These are phyloP conservation scores for Orchestes rusci DNA, from an alignment of 2,888 invertebrate species.

Conservation along the genomic window DNA sequence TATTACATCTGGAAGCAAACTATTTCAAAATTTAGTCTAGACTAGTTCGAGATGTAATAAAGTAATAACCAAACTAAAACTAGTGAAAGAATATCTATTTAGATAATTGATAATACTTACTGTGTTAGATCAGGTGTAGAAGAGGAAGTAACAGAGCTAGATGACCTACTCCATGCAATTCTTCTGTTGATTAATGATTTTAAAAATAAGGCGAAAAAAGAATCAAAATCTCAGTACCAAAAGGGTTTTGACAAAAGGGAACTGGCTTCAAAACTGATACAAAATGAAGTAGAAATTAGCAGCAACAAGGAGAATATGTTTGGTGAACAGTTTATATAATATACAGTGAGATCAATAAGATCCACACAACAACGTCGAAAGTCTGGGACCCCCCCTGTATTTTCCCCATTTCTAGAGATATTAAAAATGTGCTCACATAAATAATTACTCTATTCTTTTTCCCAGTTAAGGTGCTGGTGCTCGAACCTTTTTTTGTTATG, in stretches of 20 bases:
- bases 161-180: constrained; percentile 4
- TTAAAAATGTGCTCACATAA: no score
- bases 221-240: constrained; percentile 2
- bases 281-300: constrained; percentile 3
- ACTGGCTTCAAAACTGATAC: no score
- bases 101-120: not conserved
- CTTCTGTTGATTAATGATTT: not conserved
- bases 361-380: no score
- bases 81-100: not conserved
- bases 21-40: not conserved
- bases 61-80: not conserved
- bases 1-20: not conserved
- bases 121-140: constrained; percentile 2
- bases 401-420: no score
- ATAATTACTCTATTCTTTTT: no score
- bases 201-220: constrained; percentile 2
- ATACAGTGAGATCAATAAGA: no score
- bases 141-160: constrained; percentile 2
- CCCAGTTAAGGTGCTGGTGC: no score
- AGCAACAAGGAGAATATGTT: constrained; percentile 1
- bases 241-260: constrained; percentile 3
- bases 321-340: no score
- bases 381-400: no score
- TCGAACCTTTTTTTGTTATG: no score
- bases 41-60: not conserved